Percentiles rank a stretch among this genome's conserved stretches.
phyloP scores from a whole-genome alignment of 2,797 vertebrate genomes.

The Oreochromis grahami region DNA sequence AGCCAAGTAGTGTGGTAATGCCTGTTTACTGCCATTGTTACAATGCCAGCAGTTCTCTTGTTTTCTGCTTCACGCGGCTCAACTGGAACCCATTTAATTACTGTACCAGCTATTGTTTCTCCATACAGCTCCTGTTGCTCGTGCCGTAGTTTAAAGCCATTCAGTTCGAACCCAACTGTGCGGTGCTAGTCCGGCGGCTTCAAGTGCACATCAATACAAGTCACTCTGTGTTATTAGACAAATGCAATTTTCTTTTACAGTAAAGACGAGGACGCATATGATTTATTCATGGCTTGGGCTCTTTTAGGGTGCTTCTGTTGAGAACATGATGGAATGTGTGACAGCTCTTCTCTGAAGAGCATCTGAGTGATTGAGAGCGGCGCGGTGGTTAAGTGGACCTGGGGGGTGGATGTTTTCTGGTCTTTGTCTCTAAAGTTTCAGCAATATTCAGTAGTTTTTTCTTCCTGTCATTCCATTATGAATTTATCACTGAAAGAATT shows the following conservation, averaged over 20 bases:
- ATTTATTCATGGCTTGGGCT: constrained; percentile 66
- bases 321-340: constrained; percentile 60
- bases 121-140: neutral
- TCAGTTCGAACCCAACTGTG: neutral
- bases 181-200: neutral
- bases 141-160: neutral
- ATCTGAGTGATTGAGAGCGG: constrained; percentile 52
- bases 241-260: constrained; percentile 41
- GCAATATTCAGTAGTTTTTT: constrained; percentile 8
- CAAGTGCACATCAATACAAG: constrained; percentile 39
- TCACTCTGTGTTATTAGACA: constrained; percentile 48
- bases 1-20: neutral
- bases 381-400: constrained; percentile 51
- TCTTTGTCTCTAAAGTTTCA: constrained; percentile 46
- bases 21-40: constrained; percentile 34
- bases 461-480: constrained; percentile 7
- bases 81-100: constrained; percentile 7
- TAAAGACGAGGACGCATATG: constrained; percentile 41
- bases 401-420: constrained; percentile 13
- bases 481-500: neutral
- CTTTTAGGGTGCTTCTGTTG: constrained; percentile 60
- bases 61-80: constrained; percentile 3
- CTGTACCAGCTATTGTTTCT: neutral
- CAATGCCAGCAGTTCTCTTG: constrained; percentile 18
- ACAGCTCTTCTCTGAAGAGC: constrained; percentile 58